These are phyloP conservation scores for Alca torda DNA, from an alignment of 2,797 vertebrate genomes.

Conservation along the genomic window DNA sequence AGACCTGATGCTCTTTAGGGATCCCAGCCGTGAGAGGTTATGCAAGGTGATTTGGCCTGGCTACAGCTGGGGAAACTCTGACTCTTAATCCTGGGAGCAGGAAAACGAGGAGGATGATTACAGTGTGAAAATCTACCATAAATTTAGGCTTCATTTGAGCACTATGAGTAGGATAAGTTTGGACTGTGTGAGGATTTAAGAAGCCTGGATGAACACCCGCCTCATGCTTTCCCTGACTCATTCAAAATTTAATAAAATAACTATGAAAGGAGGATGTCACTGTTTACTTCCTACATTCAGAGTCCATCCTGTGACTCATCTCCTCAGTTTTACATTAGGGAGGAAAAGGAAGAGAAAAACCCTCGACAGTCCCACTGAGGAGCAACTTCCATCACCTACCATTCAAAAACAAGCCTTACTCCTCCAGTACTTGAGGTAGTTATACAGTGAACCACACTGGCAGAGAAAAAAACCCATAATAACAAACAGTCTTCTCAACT, in stretches of 20 bases:
- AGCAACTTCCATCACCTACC: not conserved
- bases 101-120: not conserved
- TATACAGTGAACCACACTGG: not conserved
- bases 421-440: not conserved
- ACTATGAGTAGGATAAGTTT: not conserved
- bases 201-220: not conserved
- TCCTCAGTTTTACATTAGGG: not conserved
- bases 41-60: not conserved
- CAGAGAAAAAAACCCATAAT: not conserved
- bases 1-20: not conserved
- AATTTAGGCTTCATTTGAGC: not conserved
- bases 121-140: not conserved
- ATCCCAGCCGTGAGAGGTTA: fast-evolving
- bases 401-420: not conserved
- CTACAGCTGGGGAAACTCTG: not conserved
- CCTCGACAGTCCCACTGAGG: not conserved
- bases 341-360: not conserved
- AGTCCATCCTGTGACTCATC: conserved; percentile 21
- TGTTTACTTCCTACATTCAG: conserved; percentile 13
- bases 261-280: not conserved
- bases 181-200: not conserved
- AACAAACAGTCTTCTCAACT: not conserved
- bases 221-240: not conserved
- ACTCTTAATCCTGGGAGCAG: not conserved
- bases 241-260: not conserved